Evolutionary conservation across 2,888 invertebrate species (phyloP).

Genomic region (Sesamia inferens): DNA sequence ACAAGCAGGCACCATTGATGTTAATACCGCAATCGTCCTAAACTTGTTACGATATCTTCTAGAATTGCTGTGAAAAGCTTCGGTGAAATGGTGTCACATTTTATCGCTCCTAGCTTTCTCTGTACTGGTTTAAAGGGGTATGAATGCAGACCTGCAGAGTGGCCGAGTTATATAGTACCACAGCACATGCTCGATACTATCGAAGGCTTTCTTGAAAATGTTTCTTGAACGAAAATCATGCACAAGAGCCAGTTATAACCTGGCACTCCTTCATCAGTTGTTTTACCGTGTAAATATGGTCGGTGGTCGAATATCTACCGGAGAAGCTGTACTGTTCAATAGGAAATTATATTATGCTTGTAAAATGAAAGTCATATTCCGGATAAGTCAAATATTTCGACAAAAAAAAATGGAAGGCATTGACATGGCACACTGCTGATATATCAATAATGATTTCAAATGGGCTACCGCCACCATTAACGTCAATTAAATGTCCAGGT

Average conservation of each 20-base stretch:
- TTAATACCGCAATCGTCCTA: not conserved
- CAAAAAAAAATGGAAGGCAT: no score
- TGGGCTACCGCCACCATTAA: no score
- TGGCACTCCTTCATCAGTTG: no score
- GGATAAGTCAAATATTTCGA: no score
- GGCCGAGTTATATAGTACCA: not conserved
- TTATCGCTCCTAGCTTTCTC: not conserved
- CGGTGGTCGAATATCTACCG: not conserved
- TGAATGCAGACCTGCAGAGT: not conserved
- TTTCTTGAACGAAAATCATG: no score
- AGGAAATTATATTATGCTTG: not conserved
- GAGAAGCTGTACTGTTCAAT: not conserved
- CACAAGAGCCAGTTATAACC: no score
- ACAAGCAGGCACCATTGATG: not conserved
- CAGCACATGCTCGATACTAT: not conserved
- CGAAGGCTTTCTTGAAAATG: not conserved
- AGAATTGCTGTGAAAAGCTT: not conserved
- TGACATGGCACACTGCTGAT: no score
- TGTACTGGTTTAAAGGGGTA: not conserved
- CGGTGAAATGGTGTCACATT: not conserved
- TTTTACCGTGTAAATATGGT: not conserved
- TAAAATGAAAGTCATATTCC: no score
- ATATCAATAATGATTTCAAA: no score
- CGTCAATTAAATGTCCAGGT: not conserved
- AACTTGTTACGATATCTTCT: not conserved